Evolutionary conservation across 1,140 invertebrate genomes (phyloP), one percentile per base, ranked within the genome.

Genomic region (Hylaeus volcanicus): DNA sequence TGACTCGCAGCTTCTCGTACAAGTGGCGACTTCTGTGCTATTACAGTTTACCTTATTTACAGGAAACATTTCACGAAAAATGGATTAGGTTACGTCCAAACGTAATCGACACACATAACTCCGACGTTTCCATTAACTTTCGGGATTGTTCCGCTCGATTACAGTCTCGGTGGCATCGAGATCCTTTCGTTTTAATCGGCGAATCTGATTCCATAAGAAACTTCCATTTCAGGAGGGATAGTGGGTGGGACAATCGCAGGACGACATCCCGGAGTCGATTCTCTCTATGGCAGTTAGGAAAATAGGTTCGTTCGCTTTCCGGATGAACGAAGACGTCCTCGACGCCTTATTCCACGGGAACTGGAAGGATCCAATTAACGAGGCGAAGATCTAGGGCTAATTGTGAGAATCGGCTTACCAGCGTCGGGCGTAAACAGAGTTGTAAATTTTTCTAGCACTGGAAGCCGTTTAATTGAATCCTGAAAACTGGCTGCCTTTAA

Each of bases 361-460:
- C 68, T 80, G 48, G 26, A 64, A 5, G 55, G 71, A 84, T 79
- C 83, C 74, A 86, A 87, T 87, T 86, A 87, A 86, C 74, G 74
- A 55, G 45, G 51, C 70, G 85, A 79, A 63, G 68, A 82, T 73
- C 26, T 74, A 15, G 14, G n/a, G 53, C 69, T 86, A 84, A 84
- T 75, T 61, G 56, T 61, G 55, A 74, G 79, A 74, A 65, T 65
- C 61, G 61, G 63, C 81, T 87, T 73, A 70, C 53, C 55, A 48
- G 61, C 26, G 64, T 55, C 56, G 53, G 74, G 73, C 79, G 88
- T 90, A 90, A 88, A 89, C 86, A 90, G 74, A 85, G 79, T 77
- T 87, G 89, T 90, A 90, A 90, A 90, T 89, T 89, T 90, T 87
- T 89, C 83, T 82, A 55, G 3, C 48, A 37, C 60, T 9, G 64